Evolutionary conservation across 1,140 invertebrate species (phyloP), one percentile per base, ranked within the genome.

Genomic region (Cheumatopsyche charites): DNA sequence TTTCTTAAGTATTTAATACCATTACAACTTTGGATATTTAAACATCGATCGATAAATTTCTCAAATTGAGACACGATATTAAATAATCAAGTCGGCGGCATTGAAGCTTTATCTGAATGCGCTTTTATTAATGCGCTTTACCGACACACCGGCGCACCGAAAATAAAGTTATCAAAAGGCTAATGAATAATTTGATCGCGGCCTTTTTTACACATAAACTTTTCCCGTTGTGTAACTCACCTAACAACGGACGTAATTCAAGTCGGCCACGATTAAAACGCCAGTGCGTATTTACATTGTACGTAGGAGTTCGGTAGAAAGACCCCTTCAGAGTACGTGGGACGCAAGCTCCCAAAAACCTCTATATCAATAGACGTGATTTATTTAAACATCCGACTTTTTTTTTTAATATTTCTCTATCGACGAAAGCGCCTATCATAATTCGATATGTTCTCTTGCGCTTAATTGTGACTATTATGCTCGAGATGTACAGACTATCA

Each of bases 151-250:
- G 69, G 65, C 62, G 62, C 52, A 49, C 29, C 29, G 9, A 36
- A 55, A 71, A 74, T 71, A 67, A 71, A 74, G 69, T 74, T 47
- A 74, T 74, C 65, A 71, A 74, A 74, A 74, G 65, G 25, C 63
- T 68, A 74, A 74, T 74, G 63, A 74, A 71, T 71, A 62, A 71
- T 71, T 49, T 41, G 61, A 45, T 61, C 29, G 36, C 49, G 62
- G 62, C 45, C 47, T 67, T 43, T 67, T 49, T 71, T 65, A 25
- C 41, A 36, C 29, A 36, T 36, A 36, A 36, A 36, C 29, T 36
- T 36, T 36, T 36, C 9, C n/a, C 42, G 55, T 67, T 72, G 63
- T 72, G 55, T 62, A 70, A 62, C 29, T 58, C 21, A 58, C 12
- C 41, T 29, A 49, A 73, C 72, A 70, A 73, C 65, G 47, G 47